Percentiles rank a stretch among this genome's conserved stretches.
Evolutionary conservation across 2,113 vertebrate species (phyloP).

Genomic region (Phylloscopus trochiloides): DNA sequence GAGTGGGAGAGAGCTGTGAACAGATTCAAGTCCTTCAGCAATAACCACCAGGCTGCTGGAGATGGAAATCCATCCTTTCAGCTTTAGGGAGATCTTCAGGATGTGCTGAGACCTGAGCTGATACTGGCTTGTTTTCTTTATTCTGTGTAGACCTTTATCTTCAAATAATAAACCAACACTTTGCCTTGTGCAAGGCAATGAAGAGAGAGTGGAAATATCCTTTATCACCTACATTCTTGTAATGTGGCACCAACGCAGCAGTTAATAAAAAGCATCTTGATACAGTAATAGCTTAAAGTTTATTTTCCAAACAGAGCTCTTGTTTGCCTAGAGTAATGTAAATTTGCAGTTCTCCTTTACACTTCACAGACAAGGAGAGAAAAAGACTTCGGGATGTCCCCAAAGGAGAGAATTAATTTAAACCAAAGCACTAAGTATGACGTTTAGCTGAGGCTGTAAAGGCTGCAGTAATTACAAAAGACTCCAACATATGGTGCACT

Average conservation of each 20-base stretch:
- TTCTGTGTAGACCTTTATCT: not conserved
- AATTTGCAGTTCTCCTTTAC: conserved; percentile 7
- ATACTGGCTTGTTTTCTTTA: not conserved
- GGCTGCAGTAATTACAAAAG: conserved; percentile 31
- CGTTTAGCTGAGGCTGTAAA: conserved; percentile 43
- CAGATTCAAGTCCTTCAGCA: not conserved
- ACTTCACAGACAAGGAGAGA: not conserved
- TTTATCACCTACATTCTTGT: not conserved
- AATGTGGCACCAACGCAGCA: not conserved
- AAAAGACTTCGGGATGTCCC: not conserved
- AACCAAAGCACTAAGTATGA: conserved; percentile 27
- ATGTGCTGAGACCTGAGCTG: not conserved
- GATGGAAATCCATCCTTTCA: not conserved
- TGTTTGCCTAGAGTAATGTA: conserved; percentile 20
- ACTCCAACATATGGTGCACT: conserved; percentile 1
- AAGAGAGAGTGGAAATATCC: not conserved
- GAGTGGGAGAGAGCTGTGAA: not conserved
- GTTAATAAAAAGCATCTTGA: not conserved
- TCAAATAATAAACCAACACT: not conserved
- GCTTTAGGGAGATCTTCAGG: not conserved
- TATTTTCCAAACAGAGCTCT: conserved; percentile 30
- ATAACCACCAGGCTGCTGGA: not conserved
- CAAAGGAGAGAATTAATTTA: conserved; percentile 29
- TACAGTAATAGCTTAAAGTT: conserved; percentile 1
- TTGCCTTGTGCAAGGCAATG: not conserved